Base-by-base conservation (phyloP, 2,797 vertebrate species). In the Myiothlypis chrysogaster region DNA sequence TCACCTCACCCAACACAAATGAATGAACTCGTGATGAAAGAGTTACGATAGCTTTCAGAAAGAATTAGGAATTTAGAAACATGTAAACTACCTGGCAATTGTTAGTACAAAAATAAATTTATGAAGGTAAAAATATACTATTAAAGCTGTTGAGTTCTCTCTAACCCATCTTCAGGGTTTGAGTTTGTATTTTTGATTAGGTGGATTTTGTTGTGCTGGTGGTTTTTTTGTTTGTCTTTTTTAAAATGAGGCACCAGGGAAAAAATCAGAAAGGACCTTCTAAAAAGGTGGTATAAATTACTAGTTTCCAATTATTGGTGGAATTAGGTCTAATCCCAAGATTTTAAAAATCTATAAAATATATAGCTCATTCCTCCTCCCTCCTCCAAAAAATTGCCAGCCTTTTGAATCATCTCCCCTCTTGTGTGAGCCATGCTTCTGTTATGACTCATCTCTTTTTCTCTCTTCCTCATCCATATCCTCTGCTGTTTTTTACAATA, bases 231-330 rank as follows among this genome's bases (percentile, higher is more conserved):
- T n/a, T 47, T 27, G 16, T 24, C n/a, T 30, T 9, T 41, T 34
- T 22, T 69, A 11, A 1, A 37, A 49, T 25, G 17, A 75, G 2
- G 6, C 6, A 30, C 18, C 10, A 47, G 8, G 1, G 5, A 23
- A 2, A 77, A 89, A 70, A 43, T 34, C 30, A 57, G 14, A 68
- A 81, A 49, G 47, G 2, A 12, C 5, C 68, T 64, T 30, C 43
- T 57, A 41, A 87, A 65, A 24, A 53, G 16, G 20, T 12, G 6
- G 27, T 46, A 24, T 34, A 84, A 89, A 57, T 81, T 41, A 44
- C 7, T 84, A 14, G 1, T 55, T 91, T 82, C 20, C 4, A 0
- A 22, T n/a, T n/a, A n/a, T n/a, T n/a, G n/a, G n/a, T n/a, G n/a
- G n/a, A n/a, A n/a, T n/a, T n/a, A n/a, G n/a, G n/a, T n/a, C n/a